phyloP scores from a whole-genome alignment of 1,140 invertebrate species.

The Drosophila obscura region DNA sequence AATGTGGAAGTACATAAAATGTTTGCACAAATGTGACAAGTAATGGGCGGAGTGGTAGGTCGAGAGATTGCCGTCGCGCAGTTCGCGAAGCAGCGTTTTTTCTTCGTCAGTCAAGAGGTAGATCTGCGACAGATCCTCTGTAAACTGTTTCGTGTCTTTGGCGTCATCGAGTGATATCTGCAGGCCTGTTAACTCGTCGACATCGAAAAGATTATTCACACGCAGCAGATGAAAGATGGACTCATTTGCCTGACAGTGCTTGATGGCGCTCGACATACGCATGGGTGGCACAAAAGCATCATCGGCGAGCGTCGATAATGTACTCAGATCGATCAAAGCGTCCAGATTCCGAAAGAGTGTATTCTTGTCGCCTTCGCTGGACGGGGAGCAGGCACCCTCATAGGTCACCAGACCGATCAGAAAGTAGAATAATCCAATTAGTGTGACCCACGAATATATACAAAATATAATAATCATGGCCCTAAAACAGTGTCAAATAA shows the following conservation, averaged over 20 bases:
- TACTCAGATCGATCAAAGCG: slow-evolving; percentile 85
- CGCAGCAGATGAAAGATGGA: slow-evolving; percentile 89
- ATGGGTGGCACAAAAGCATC: slow-evolving; percentile 8
- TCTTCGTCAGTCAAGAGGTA: slow-evolving; percentile 86
- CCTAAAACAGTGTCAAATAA: slow-evolving; percentile 85
- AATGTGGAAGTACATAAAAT: slow-evolving; percentile 76
- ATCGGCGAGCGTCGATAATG: slow-evolving; percentile 18
- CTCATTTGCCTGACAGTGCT: slow-evolving; percentile 89
- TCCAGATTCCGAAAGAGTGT: slow-evolving; percentile 88
- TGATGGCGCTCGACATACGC: slow-evolving; percentile 82
- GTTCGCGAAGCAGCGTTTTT: slow-evolving; percentile 84
- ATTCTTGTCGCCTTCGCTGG: slow-evolving; percentile 86
- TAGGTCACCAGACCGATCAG: slow-evolving; percentile 88
- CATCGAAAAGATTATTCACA: slow-evolving; percentile 64
- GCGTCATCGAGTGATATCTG: slow-evolving; percentile 80
- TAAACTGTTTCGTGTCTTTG: slow-evolving; percentile 58
- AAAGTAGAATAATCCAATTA: slow-evolving; percentile 90
- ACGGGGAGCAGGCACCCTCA: slow-evolving; percentile 90
- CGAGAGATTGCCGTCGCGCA: slow-evolving; percentile 86
- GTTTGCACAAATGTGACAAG: slow-evolving; percentile 84
- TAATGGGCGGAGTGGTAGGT: slow-evolving; percentile 62
- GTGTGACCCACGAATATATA: slow-evolving; percentile 88
- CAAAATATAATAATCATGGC: slow-evolving; percentile 92
- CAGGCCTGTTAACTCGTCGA: slow-evolving; percentile 49
- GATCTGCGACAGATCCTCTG: slow-evolving; percentile 81